Percentiles rank a stretch among this genome's conserved stretches.
Evolutionary conservation across 2,888 invertebrate species (phyloP).

Genomic region (Melangyna quadrimaculata): DNA sequence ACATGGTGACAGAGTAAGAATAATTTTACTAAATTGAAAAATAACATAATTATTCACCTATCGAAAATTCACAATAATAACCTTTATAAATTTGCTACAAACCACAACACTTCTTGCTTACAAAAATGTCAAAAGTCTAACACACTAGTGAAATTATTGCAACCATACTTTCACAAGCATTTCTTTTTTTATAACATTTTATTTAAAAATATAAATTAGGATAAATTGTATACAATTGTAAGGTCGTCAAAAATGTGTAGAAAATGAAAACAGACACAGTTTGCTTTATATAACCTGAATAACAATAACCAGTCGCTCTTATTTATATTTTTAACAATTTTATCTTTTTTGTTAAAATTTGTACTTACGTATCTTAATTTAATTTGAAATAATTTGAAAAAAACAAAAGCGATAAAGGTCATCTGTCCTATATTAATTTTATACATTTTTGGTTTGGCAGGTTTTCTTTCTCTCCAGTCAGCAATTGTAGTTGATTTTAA

Average conservation of each 20-base stretch:
- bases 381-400: not conserved
- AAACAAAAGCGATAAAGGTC: not conserved
- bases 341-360: too few species aligned
- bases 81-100: slow-evolving; percentile 44
- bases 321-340: too few species aligned
- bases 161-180: slow-evolving; percentile 45
- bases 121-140: slow-evolving; percentile 28
- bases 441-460: not conserved
- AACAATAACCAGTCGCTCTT: too few species aligned
- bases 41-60: not conserved
- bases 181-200: not conserved
- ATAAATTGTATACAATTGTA: not conserved
- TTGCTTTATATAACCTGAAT: too few species aligned
- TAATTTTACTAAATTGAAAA: slow-evolving; percentile 23
- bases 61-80: not conserved
- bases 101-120: slow-evolving; percentile 50
- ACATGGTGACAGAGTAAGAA: slow-evolving; percentile 88
- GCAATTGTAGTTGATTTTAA: slow-evolving; percentile 3
- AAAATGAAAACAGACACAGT: too few species aligned
- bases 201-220: not conserved
- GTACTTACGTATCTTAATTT: not conserved
- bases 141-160: slow-evolving; percentile 44
- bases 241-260: not conserved
- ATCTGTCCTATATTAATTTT: not conserved
- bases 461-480: not conserved